A percentile compares a stretch with the other conserved stretches of the same genome.
Conservation (phyloP, 2,113 vertebrate genomes). For the Cavia porcellus region DNA sequence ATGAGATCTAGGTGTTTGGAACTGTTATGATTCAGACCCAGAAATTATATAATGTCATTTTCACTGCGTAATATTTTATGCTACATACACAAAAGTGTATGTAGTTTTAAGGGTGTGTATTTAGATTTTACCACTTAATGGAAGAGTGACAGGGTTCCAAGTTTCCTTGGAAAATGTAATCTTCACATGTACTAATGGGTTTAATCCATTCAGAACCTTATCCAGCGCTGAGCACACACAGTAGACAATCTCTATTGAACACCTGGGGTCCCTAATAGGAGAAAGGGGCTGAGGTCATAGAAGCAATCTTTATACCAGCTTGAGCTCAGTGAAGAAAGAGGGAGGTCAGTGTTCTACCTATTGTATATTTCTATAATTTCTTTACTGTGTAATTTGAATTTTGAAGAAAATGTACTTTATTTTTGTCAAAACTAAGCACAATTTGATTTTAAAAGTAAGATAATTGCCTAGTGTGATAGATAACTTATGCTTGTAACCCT, state of each 20-base stretch:
- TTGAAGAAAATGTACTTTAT: background rate
- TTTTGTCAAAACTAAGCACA: background rate
- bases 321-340: background rate
- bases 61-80: background rate
- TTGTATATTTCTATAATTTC: background rate
- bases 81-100: background rate
- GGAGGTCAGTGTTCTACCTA: background rate
- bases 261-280: background rate
- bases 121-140: background rate
- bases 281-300: background rate
- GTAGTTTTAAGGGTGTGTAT: background rate
- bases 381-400: background rate
- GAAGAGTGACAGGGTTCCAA: background rate
- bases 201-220: background rate
- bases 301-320: background rate
- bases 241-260: background rate
- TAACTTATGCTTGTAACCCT: background rate
- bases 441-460: background rate
- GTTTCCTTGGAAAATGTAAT: background rate
- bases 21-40: background rate
- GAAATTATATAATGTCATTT: background rate
- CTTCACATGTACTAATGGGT: background rate
- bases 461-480: too few relatives aligned
- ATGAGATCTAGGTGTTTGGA: background rate
- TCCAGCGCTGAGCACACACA: background rate